Conservation (phyloP, 1,140 invertebrate genomes). For the Papilio polyxenes region DNA sequence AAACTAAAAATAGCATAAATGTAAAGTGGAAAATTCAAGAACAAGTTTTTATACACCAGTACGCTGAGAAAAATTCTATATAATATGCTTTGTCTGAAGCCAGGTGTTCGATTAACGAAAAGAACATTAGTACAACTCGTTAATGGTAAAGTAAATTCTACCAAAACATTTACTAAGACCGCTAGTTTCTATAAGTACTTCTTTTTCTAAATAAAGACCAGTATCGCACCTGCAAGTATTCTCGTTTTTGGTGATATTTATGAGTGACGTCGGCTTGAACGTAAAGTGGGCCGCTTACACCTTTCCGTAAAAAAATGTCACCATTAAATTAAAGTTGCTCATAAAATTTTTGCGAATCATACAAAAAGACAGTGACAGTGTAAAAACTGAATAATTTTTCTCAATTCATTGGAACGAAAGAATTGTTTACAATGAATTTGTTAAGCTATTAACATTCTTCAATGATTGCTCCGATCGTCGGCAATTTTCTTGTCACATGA, state of each 20-base stretch:
- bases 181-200: neutral
- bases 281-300: neutral
- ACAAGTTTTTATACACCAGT: too few relatives aligned
- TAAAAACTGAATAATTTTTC: neutral
- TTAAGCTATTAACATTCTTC: neutral
- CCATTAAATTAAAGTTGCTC: neutral
- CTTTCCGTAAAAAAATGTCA: neutral
- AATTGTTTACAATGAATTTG: conserved; percentile 6
- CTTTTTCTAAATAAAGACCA: neutral
- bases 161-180: neutral
- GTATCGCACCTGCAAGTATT: conserved; percentile 2
- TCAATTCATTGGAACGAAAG: neutral
- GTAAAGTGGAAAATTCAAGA: too few relatives aligned
- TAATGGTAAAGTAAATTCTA: neutral
- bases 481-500: conserved; percentile 25
- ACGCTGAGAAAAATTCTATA: neutral
- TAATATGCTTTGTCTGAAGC: neutral
- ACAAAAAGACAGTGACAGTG: neutral
- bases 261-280: neutral
- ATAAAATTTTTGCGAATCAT: neutral
- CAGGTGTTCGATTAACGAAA: neutral
- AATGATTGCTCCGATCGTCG: conserved; percentile 10
- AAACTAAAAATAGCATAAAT: too few relatives aligned
- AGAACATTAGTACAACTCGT: neutral
- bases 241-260: neutral